Conservation (phyloP, 2,888 invertebrate genomes). For the Drosophila monieri region DNA sequence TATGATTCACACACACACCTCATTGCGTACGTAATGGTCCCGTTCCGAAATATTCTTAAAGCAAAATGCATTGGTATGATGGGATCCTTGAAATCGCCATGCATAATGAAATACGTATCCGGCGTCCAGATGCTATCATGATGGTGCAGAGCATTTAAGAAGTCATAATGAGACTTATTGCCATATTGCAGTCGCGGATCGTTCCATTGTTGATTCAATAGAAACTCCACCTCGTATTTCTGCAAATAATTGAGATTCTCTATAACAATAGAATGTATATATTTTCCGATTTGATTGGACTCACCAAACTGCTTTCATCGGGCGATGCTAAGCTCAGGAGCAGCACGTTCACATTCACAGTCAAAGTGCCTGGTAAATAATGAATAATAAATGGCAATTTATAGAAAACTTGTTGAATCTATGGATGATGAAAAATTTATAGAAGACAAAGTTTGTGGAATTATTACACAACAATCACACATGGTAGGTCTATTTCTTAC, state of each 20-base stretch:
- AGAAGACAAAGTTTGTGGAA: not conserved
- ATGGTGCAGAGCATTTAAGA: conserved; percentile 96
- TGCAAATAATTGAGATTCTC: conserved; percentile 81
- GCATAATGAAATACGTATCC: conserved; percentile 98
- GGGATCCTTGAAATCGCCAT: conserved; percentile 97
- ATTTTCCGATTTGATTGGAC: conserved; percentile 79
- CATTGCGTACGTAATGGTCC: conserved; percentile 97
- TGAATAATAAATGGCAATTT: not conserved
- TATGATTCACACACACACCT: conserved; percentile 85
- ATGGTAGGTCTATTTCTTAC: no score
- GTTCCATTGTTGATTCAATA: conserved; percentile 96
- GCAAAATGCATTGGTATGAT: conserved; percentile 97
- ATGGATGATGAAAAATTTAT: not conserved
- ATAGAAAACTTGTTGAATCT: not conserved
- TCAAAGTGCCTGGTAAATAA: conserved; percentile 90
- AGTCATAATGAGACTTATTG: conserved; percentile 94
- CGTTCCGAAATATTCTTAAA: conserved; percentile 95
- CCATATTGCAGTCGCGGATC: conserved; percentile 95
- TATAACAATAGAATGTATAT: conserved; percentile 1
- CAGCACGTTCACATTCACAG: conserved; percentile 96
- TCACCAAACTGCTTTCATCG: conserved; percentile 98
- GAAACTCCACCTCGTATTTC: conserved; percentile 98
- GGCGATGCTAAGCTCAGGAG: conserved; percentile 97
- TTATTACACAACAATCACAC: no score
- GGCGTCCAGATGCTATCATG: conserved; percentile 96